Base-by-base conservation (phyloP, 2,888 invertebrate genomes). In the Eupithecia insigniata region DNA sequence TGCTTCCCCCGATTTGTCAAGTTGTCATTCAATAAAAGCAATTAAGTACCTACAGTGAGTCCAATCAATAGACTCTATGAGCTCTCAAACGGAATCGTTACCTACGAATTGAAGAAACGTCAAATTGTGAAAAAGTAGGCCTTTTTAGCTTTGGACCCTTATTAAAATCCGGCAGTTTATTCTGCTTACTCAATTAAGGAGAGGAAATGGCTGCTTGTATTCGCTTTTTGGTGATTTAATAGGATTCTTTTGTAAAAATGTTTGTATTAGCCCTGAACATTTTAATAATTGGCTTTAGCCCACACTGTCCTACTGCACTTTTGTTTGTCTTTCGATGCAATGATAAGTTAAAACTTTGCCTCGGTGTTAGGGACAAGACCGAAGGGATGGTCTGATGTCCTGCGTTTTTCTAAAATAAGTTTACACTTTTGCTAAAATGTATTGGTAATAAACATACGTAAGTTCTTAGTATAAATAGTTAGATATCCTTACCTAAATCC, bases 1-100 rank as follows among this genome's bases (percentile, higher is more conserved):
- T 6, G 14, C 10, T 46, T 64, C 51, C 64, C 30, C 43, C 43
- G 8, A 43, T 34, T 67, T 69, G 74, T 71, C 71, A 71, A 66
- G 61, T 69, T 69, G 69, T 71, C 71, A 71, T 71, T 69, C 74
- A 74, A 71, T 71, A 74, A 71, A 74, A 74, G 71, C 66, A 74
- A 74, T 74, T 74, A 51, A n/a, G n/a, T n/a, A n/a, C n/a, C n/a
- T n/a, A n/a, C n/a, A n/a, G n/a, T n/a, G n/a, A 16, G 39, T 16
- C 71, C n/a, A 60, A 60, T 30, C 60, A 60, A 30, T 60, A 7
- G 55, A 55, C 26, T 51, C 51, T 51, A 22, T 61, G 69, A 66
- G 39, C 62, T 34, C 55, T 67, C 6, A 62, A 46, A 18, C 39
- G 51, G 36, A 12, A 36, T 28, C 28, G 28, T 18, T 55, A n/a